Conservation (phyloP, 2,797 vertebrate genomes). For the Microtus agrestis region DNA sequence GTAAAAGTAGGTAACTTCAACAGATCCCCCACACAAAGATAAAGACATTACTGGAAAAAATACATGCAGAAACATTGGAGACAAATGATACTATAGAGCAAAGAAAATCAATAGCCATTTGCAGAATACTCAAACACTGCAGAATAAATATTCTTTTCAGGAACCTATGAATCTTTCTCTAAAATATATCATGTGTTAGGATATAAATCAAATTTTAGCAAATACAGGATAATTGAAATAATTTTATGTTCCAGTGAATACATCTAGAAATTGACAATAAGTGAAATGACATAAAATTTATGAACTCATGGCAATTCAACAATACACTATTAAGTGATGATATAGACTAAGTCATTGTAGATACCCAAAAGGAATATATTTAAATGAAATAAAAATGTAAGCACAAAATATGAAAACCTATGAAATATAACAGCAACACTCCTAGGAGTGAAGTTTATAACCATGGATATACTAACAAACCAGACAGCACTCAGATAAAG, state of each 20-base stretch:
- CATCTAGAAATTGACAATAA: background rate
- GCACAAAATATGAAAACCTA: background rate
- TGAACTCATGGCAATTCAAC: background rate
- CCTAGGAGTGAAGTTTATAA: background rate
- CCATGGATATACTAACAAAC: background rate
- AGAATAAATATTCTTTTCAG: background rate
- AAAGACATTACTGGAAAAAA: background rate
- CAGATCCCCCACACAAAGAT: background rate
- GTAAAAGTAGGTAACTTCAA: background rate
- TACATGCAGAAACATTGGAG: background rate
- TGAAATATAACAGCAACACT: background rate
- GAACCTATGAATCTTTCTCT: background rate
- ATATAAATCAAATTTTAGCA: background rate
- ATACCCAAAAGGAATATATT: background rate
- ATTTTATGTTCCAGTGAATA: background rate
- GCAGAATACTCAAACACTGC: background rate
- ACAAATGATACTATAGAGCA: background rate
- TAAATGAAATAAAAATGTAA: background rate
- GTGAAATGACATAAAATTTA: background rate
- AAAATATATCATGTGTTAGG: background rate
- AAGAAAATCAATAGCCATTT: background rate
- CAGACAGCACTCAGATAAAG: background rate
- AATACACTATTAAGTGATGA: background rate
- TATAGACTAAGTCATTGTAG: background rate
- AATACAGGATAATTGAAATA: background rate